These are phyloP conservation scores for Phaedon cochleariae DNA, from an alignment of 2,888 invertebrate genomes.

Conservation along the genomic window DNA sequence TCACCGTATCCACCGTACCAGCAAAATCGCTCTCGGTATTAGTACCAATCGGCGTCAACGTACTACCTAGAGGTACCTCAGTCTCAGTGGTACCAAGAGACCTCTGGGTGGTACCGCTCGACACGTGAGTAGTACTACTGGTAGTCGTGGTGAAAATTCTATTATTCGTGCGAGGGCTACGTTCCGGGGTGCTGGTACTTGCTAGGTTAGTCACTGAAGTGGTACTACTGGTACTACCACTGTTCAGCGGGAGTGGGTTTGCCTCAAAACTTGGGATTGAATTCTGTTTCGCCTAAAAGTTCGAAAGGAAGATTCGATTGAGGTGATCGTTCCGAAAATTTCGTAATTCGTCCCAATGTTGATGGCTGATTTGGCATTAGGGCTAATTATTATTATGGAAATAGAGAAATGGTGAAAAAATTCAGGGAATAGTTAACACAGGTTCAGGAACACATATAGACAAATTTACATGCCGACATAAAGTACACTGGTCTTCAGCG, in stretches of 20 bases:
- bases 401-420: conserved; percentile 37
- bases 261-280: conserved; percentile 39
- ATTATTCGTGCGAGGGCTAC: conserved; percentile 4
- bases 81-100: conserved; percentile 14
- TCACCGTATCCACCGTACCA: conserved; percentile 34
- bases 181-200: conserved; percentile 15
- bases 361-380: conserved; percentile 13
- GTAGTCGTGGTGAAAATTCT: not conserved
- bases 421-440: conserved; percentile 14
- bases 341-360: conserved; percentile 14
- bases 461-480: conserved; percentile 21
- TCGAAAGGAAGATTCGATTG: conserved; percentile 27
- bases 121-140: conserved; percentile 18
- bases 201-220: conserved; percentile 31
- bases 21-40: too few species aligned
- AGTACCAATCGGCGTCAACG: conserved; percentile 12
- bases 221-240: conserved; percentile 32
- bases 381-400: conserved; percentile 19
- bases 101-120: not conserved
- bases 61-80: conserved; percentile 17
- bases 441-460: conserved; percentile 14
- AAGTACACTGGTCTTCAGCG: too few species aligned
- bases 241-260: conserved; percentile 41
- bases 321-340: not conserved
- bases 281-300: conserved; percentile 48